Conservation (phyloP, 2,113 vertebrate genomes). For the Dipodomys merriami region DNA sequence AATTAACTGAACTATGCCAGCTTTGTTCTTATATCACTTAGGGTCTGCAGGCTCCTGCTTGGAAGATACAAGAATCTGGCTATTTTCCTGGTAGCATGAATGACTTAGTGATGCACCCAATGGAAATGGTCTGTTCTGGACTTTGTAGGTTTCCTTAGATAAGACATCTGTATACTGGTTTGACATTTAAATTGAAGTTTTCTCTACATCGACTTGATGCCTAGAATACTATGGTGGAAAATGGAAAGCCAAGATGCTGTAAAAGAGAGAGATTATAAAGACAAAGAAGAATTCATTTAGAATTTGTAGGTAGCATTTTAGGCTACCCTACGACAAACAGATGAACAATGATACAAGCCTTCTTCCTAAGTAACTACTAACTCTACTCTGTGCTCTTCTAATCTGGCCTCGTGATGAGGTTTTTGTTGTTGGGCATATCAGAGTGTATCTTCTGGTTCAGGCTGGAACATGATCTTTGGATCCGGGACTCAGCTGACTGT, state of each 20-base stretch:
- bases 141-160: constrained; percentile 26
- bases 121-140: neutral
- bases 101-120: neutral
- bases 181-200: constrained; percentile 38
- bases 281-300: constrained; percentile 24
- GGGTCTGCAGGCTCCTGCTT: neutral
- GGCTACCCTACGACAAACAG: neutral
- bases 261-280: constrained; percentile 29
- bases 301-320: neutral
- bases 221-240: constrained; percentile 16
- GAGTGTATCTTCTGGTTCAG: constrained; percentile 47
- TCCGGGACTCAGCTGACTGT: constrained; percentile 68
- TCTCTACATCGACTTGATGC: neutral
- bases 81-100: neutral
- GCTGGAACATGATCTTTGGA: constrained; percentile 67
- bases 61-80: neutral
- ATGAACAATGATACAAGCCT: neutral
- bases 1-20: neutral
- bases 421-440: constrained; percentile 65
- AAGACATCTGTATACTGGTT: neutral
- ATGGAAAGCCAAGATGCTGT: constrained; percentile 11
- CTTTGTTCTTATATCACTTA: neutral
- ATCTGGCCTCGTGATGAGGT: neutral
- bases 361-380: neutral
- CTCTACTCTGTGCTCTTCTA: neutral